Evolutionary conservation across 1,140 invertebrate genomes (phyloP), one percentile per base, ranked within the genome.

Genomic region (Zaprionus kolodkinae): DNA sequence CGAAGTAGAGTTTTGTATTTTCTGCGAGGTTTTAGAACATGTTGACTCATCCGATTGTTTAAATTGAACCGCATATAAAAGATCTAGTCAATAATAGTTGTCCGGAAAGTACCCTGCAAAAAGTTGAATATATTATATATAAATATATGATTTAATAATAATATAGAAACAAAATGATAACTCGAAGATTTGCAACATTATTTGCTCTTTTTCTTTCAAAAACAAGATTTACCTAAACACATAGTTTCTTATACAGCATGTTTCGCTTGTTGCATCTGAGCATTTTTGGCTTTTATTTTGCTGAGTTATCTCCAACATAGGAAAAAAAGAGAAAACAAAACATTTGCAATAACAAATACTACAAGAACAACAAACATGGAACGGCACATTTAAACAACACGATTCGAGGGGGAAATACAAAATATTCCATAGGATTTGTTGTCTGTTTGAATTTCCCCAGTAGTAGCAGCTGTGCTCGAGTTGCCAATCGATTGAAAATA

Each of bases 351-450:
- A 48, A 48, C 43, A 17, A 48, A 15, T n/a, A 48, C 43, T 9
- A n/a, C 43, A 11, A 48, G n/a, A 50, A 12, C 17, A 50, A 50
- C 38, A 71, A 15, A 21, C 21, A 21, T 27, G 33, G 35, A 60
- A 35, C 25, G 36, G 25, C 21, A 40, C 45, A 63, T 60, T 59
- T 80, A 54, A 67, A 72, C 52, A 62, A 25, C 40, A 25, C 40
- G 67, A 45, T 60, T 65, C 9, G 33, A 10, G 10, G 43, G 30
- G 11, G 45, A 61, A 50, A 59, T 55, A 43, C 59, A 69, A 77
- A 78, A 78, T 65, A 66, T 77, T 61, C 36, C 33, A 50, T 45
- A 25, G 59, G 35, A 69, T 81, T 81, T 81, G 59, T 73, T 65
- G 21, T 65, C 9, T 69, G 71, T 67, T 70, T 70, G 64, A 50